Base-by-base conservation (phyloP, 2,888 invertebrate species). In the Thereva unica region DNA sequence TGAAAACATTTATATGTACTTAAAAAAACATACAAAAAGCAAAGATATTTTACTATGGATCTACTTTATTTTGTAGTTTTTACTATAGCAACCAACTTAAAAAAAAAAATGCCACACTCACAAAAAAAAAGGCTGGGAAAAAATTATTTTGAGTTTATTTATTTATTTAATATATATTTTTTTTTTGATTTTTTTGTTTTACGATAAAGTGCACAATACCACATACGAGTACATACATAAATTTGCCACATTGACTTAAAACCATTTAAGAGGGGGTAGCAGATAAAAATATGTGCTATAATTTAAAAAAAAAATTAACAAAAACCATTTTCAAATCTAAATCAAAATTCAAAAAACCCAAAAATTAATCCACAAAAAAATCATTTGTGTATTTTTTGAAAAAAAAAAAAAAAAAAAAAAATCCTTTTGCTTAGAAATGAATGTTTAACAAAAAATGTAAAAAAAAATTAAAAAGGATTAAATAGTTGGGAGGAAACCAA, bases 401-500 rank as follows among this genome's bases (percentile, higher is more conserved):
- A 45, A 10, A 45, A 45, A 6, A 45, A 9, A 7, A 12, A 45
- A 10, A 12, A 5, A n/a, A n/a, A n/a, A 47, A 47, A 47, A 9
- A n/a, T 5, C 12, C 47, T 47, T 47, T 42, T 42, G 7, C n/a
- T 9, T 9, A 7, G 42, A 42, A 42, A 42, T 42, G n/a, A 9
- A 42, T 9, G 0, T 42, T 42, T 42, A 42, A n/a, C 2, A n/a
- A 9, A n/a, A 9, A n/a, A 3, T 42, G 7, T 42, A 42, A 42
- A 47, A 35, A 37, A 59, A 45, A 59, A 12, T 59, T 23, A 10
- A 42, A 37, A 61, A 45, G 34, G 23, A 23, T 23, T 23, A 23
- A 23, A 23, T 23, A 50, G 56, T 41, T 64, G 49, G 53, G 23
- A 37, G 40, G 56, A 67, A 66, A 75, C 75, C 72, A 75, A 75